Percentiles rank a stretch among this genome's conserved stretches.
phyloP scores from a whole-genome alignment of 2,888 invertebrate species.

The Ommatoiulus sabulosus region DNA sequence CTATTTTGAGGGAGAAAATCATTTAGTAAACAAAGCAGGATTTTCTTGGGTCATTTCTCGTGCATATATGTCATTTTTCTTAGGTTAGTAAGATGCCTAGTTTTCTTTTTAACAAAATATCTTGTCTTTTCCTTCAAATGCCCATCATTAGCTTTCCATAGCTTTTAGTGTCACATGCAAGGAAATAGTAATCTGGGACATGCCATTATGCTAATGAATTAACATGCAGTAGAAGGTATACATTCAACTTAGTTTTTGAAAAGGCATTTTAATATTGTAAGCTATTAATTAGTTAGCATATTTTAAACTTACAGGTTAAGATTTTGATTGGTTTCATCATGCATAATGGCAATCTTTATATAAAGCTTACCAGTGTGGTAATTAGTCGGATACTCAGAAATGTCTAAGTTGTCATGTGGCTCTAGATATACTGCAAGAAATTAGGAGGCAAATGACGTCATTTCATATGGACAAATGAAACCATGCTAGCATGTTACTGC shows the following conservation, averaged over 20 bases:
- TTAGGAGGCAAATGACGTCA: slow-evolving; percentile 31
- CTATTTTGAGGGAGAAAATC: background rate
- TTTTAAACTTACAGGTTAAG: background rate
- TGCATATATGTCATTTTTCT: background rate
- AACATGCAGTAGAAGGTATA: background rate
- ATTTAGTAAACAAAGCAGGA: background rate
- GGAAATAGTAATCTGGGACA: background rate
- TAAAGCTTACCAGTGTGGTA: slow-evolving; percentile 24
- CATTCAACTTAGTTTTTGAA: background rate
- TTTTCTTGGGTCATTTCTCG: background rate
- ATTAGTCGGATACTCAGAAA: slow-evolving; percentile 5
- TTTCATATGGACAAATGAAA: background rate
- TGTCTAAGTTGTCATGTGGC: slow-evolving; percentile 37
- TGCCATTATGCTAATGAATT: background rate
- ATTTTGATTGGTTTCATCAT: background rate
- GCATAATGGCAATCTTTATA: background rate
- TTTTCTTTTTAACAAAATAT: background rate
- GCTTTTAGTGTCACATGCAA: background rate
- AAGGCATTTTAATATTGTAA: background rate
- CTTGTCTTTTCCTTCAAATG: background rate
- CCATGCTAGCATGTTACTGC: background rate
- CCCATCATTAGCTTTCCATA: background rate
- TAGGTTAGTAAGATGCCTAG: background rate
- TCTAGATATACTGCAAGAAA: slow-evolving; percentile 32
- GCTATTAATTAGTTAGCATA: background rate